Evolutionary conservation across 1,140 invertebrate genomes (phyloP), one percentile per base, ranked within the genome.

Genomic region (Nasonia giraulti): DNA sequence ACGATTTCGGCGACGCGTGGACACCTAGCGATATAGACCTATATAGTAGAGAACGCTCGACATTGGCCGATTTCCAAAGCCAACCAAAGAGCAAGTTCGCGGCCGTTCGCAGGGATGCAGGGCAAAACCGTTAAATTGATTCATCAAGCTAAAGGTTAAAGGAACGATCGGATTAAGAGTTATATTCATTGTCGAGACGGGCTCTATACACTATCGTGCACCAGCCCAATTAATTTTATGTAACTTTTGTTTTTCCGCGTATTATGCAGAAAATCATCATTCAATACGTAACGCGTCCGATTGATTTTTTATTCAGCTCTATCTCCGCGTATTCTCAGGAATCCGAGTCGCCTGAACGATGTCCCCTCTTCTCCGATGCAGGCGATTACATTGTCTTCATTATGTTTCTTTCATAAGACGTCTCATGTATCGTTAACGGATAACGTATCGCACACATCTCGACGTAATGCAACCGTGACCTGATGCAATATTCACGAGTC

Each of bases 151-250:
- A 50, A 50, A 50, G 47, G 2, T 50, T 50, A 11, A 50, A 62
- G 17, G 37, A 40, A 40, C 37, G 37, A 40, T 40, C 3, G 7
- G 37, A 6, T 40, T 40, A 40, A 40, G 7, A 40, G 37, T 40
- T 40, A 62, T 62, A 23, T 62, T 62, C 14, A 62, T 62, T n/a
- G 14, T 20, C 4, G 14, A 20, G 5, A 20, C 20, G 20, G 20
- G 7, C 6, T 62, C 20, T 62, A 27, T 27, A 5, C 7, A 20
- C 17, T 62, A 62, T 62, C 55, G 55, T 62, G 55, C 55, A 31
- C 23, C 33, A 71, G 23, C 69, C 69, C 27, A 33, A 71, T 71
- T 33, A 71, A 71, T 71, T 71, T 71, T 71, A 71, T 71, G 27
- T 71, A 71, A 71, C 69, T 71, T 33, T 31, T 31, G 69, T 71